These are phyloP conservation scores for Hydropsyche tenuis DNA, from an alignment of 1,140 invertebrate species.

Conservation along the genomic window DNA sequence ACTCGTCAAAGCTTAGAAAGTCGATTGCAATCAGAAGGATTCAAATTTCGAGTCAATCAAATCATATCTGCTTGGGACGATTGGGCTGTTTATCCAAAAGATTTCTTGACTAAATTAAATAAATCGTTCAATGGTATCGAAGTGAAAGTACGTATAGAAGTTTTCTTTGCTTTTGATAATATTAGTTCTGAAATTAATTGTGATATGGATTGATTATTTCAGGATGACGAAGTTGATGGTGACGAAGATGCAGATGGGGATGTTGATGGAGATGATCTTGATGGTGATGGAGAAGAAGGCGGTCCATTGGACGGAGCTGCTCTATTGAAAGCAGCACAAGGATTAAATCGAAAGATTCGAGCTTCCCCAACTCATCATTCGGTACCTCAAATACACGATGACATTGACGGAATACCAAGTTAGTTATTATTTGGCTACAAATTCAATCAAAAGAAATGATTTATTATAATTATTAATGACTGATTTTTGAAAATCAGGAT, in stretches of 20 bases:
- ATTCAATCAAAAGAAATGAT: too few relatives aligned
- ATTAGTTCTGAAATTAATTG: background rate
- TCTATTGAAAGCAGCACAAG: slow-evolving; percentile 70
- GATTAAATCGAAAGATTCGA: slow-evolving; percentile 61
- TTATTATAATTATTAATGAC: too few relatives aligned
- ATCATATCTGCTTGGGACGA: slow-evolving; percentile 98
- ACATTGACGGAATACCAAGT: slow-evolving; percentile 81
- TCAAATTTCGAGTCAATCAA: slow-evolving; percentile 92
- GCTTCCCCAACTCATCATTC: slow-evolving; percentile 54
- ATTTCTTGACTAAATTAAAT: slow-evolving; percentile 89
- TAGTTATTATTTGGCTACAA: too few relatives aligned
- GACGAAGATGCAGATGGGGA: slow-evolving; percentile 45
- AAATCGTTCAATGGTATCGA: slow-evolving; percentile 84
- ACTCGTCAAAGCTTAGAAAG: slow-evolving; percentile 83
- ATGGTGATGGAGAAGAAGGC: slow-evolving; percentile 80
- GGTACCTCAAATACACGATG: slow-evolving; percentile 57
- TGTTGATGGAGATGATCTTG: slow-evolving; percentile 59
- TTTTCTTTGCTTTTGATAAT: background rate
- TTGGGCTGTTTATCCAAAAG: slow-evolving; percentile 95
- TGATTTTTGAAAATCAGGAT: too few relatives aligned
- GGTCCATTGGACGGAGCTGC: slow-evolving; percentile 84
- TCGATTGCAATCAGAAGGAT: slow-evolving; percentile 93
- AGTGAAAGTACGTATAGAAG: slow-evolving; percentile 19
- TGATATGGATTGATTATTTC: slow-evolving; percentile 20
- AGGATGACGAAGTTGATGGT: slow-evolving; percentile 40